These are phyloP conservation scores for Crossaster papposus DNA, from an alignment of 53 echinoderm and acorn worm species.

Conservation along the genomic window DNA sequence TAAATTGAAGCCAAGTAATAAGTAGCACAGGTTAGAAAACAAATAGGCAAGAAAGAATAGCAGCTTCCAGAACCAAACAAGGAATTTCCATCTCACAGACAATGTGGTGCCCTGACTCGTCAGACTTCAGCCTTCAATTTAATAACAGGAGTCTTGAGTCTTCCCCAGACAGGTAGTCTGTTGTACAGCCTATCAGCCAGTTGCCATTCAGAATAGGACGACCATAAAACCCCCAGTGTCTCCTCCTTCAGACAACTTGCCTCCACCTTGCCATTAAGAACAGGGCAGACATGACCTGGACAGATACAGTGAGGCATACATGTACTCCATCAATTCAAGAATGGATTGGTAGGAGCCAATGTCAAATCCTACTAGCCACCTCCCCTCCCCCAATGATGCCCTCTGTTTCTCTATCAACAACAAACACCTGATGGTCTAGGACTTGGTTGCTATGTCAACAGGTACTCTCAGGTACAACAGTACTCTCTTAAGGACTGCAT, in stretches of 20 bases:
- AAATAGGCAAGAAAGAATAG: not conserved
- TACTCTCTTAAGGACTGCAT: too few relatives aligned
- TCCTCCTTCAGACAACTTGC: slow-evolving; percentile 31
- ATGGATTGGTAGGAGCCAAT: not conserved
- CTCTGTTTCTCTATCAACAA: slow-evolving; percentile 26
- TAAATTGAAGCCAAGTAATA: not conserved
- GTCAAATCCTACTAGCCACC: slow-evolving; percentile 4
- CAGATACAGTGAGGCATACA: slow-evolving; percentile 48
- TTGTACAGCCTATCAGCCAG: not conserved
- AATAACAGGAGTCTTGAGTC: not conserved
- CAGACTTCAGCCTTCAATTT: slow-evolving; percentile 25
- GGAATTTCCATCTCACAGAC: slow-evolving; percentile 17
- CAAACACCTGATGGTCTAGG: slow-evolving; percentile 51
- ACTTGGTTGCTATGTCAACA: slow-evolving; percentile 57
- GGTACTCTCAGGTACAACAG: too few relatives aligned
- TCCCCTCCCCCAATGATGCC: slow-evolving; percentile 1
- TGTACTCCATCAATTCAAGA: slow-evolving; percentile 29
- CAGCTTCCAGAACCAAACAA: not conserved
- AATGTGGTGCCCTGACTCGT: slow-evolving; percentile 28
- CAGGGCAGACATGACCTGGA: not conserved
- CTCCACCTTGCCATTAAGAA: slow-evolving; percentile 19
- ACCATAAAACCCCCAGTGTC: slow-evolving; percentile 26
- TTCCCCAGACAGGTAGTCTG: slow-evolving; percentile 14
- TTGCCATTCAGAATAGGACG: slow-evolving; percentile 10
- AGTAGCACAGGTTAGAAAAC: not conserved